Evolutionary conservation across 2,113 vertebrate species (phyloP).

Genomic region (Phalacrocorax carbo): DNA sequence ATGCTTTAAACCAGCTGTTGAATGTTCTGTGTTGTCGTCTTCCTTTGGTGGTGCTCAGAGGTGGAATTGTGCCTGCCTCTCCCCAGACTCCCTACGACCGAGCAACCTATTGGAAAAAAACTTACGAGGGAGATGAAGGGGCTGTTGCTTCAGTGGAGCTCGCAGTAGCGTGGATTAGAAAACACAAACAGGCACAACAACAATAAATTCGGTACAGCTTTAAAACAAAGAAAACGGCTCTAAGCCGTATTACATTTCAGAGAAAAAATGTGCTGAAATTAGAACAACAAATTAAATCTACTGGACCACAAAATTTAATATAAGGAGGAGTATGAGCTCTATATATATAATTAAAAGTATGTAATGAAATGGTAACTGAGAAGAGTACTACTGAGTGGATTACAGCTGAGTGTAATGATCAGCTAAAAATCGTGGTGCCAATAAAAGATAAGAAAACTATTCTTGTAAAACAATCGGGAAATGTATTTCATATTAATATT

Average conservation of each 20-base stretch:
- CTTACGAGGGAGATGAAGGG: slow-evolving; percentile 19
- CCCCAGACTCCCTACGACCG: accelerated
- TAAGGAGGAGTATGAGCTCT: slow-evolving; percentile 45
- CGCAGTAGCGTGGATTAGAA: slow-evolving; percentile 31
- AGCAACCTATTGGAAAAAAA: slow-evolving; percentile 26
- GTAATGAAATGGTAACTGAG: slow-evolving; percentile 26
- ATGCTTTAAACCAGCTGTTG: neutral
- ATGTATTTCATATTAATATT: slow-evolving; percentile 31
- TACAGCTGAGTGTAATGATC: neutral
- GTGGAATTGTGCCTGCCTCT: neutral
- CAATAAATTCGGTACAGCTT: slow-evolving; percentile 48
- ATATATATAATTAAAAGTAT: slow-evolving; percentile 47
- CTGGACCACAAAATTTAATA: slow-evolving; percentile 71
- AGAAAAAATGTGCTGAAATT: slow-evolving; percentile 65
- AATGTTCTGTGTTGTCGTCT: neutral
- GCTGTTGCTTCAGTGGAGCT: slow-evolving; percentile 63
- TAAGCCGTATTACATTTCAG: slow-evolving; percentile 55
- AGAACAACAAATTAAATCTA: slow-evolving; percentile 70
- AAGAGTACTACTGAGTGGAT: neutral
- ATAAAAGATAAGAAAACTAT: slow-evolving; percentile 39
- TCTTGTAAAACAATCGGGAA: slow-evolving; percentile 14
- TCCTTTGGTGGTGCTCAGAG: neutral
- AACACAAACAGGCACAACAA: slow-evolving; percentile 56
- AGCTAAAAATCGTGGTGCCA: neutral
- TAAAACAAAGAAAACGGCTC: slow-evolving; percentile 62